A percentile compares a stretch with the other conserved stretches of the same genome.
phyloP scores from a whole-genome alignment of 2,113 vertebrate species.

The Callaeas wilsoni region DNA sequence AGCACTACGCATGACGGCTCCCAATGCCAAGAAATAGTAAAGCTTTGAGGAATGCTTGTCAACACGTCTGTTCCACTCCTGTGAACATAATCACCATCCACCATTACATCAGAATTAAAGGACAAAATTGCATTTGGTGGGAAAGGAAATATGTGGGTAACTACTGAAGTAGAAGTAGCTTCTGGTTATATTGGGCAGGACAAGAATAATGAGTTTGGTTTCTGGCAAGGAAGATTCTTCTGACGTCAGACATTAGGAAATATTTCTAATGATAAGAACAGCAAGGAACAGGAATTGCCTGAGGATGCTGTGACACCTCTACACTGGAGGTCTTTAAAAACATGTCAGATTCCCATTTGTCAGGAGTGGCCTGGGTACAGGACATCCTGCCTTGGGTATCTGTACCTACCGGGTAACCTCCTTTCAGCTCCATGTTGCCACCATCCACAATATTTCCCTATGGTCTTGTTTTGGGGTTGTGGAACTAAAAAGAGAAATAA shows the following conservation, averaged over 20 bases:
- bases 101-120: neutral
- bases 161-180: neutral
- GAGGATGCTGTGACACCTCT: neutral
- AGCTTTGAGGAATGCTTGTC: neutral
- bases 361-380: neutral
- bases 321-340: neutral
- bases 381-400: neutral
- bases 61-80: neutral
- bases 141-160: neutral
- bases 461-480: neutral
- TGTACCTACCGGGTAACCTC: neutral
- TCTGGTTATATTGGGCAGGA: neutral
- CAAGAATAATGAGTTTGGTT: neutral
- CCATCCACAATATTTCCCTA: neutral
- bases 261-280: conserved; percentile 27
- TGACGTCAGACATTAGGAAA: conserved; percentile 37
- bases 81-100: neutral
- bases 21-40: neutral
- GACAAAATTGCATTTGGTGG: neutral
- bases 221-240: conserved; percentile 17
- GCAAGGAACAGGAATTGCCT: conserved; percentile 41
- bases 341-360: neutral
- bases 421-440: neutral
- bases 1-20: neutral
- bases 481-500: neutral